Evolutionary conservation across 2,797 vertebrate genomes (phyloP), one percentile per base, ranked within the genome.

Genomic region (Enteromius argenteus): DNA sequence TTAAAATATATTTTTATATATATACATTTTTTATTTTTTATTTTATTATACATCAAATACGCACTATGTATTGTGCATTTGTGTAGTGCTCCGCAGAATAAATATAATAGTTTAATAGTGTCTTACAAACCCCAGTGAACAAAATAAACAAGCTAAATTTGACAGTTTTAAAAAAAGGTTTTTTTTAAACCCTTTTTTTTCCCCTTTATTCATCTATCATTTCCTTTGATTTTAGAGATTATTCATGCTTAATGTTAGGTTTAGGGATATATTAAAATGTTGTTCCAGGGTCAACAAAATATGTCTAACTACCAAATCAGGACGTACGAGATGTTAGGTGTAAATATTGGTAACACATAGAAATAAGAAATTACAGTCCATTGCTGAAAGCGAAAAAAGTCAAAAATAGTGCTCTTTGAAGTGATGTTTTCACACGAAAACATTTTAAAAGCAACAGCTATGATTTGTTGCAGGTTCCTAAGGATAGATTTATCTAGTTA

Each of bases 391-490:
- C 5, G 1, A 66, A 46, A 64, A 74, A 82, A 75, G 60, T 60
- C 62, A 15, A 60, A n/a, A 39, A 27, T 56, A 23, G 32, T 32
- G 37, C n/a, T 21, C 11, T 67, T 68, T 83, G 35, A 53, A 76
- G 73, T 56, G 67, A 83, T 77, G 73, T 46, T 46, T 68, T 27
- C 51, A 46, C 21, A 44, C 1, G 3, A 60, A 58, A 37, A n/a
- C 9, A 14, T 32, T 60, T 39, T 27, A 21, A 66, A 75, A 83
- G 72, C 19, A 51, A 66, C 42, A 17, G 4, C 44, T n/a, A 35
- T 51, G 53, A 60, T 32, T 17, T 71, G 75, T 78, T 68, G 46
- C 23, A 60, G 37, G 74, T 44, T 75, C 32, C 80, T 67, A 35
- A 78, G 37, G 49, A 78, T 69, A 32, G 0, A 84, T 60, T 1